Evolutionary conservation across 2,797 vertebrate genomes (phyloP), one percentile per base, ranked within the genome.

Genomic region (Gallinago solitaria): DNA sequence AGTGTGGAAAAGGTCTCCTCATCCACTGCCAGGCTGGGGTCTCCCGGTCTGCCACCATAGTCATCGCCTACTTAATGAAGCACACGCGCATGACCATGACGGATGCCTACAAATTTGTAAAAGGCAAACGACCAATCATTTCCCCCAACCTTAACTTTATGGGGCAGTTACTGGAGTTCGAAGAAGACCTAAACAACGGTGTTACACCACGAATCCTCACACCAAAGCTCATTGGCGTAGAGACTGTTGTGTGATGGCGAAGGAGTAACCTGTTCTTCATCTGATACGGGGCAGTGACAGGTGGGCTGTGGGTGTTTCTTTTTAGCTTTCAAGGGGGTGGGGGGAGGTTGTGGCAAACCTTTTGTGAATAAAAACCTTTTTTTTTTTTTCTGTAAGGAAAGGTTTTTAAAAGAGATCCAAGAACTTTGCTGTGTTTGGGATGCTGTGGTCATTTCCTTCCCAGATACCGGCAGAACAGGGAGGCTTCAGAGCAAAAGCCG

Each of bases 71-170:
- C 98, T 97, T 99, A 98, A 99, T 99, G 99, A 99, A 99, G 98
- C 99, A 99, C 99, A 99, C 99, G 1, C 98, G 99, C 97, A 99
- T 99, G 99, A 99, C 99, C 97, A 99, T 99, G 99, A 99, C 99
- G 0, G 99, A 99, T 51, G 99, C 99, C 90, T 99, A 99, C 95
- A 99, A 99, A 97, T 99, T 99, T 56, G 99, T 99, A 86, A 99
- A 99, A 98, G 98, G 99, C 98, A 99, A 99, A 92, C 98, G 99
- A 98, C 99, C 99, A 97, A 99, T 99, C 97, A 99, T 99, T 97
- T 99, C 99, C 74, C 99, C 99, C 9, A 99, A 99, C 97, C 99
- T 99, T 97, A 99, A 99, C 98, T 99, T 99, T 97, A 99, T 99
- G 99, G 99, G 99, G 95, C 99, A 99, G 96, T 98, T 99, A 96